Evolutionary conservation across 2,797 vertebrate species (phyloP).

Genomic region (Alfaro cultratus): DNA sequence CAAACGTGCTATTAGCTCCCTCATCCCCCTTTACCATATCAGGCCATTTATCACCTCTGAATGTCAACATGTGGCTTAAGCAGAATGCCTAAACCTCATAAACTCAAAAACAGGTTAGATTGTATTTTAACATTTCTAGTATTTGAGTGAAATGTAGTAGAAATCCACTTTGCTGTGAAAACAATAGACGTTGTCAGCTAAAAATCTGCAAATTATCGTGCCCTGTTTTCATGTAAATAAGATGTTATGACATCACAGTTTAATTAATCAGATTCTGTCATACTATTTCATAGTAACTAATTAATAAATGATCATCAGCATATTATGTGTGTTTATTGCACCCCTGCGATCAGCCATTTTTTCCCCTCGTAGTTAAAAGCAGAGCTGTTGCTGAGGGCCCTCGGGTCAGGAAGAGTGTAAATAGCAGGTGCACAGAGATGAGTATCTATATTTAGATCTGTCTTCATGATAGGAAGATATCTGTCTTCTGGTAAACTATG

Average conservation of each 20-base stretch:
- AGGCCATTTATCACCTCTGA: neutral
- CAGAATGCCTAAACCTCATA: neutral
- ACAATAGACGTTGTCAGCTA: neutral
- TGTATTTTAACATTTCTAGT: neutral
- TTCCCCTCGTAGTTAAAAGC: conserved; percentile 62
- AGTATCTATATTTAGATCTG: conserved; percentile 70
- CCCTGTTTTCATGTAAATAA: neutral
- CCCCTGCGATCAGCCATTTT: conserved; percentile 4
- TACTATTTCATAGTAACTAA: neutral
- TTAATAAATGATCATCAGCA: neutral
- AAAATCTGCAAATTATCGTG: neutral
- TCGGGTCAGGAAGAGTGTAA: conserved; percentile 47
- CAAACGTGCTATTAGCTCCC: neutral
- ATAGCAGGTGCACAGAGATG: conserved; percentile 71
- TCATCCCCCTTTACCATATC: neutral
- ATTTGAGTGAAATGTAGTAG: neutral
- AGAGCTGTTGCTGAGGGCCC: conserved; percentile 76
- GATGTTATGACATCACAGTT: neutral
- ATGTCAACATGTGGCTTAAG: neutral
- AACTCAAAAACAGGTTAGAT: neutral
- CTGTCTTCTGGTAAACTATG: conserved; percentile 50
- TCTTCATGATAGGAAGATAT: conserved; percentile 53
- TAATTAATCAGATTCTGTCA: neutral
- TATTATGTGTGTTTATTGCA: conserved; percentile 27
- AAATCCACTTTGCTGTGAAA: neutral